These are phyloP conservation scores for Strigamia transsilvanica DNA, from an alignment of 2,888 invertebrate species.

Conservation along the genomic window DNA sequence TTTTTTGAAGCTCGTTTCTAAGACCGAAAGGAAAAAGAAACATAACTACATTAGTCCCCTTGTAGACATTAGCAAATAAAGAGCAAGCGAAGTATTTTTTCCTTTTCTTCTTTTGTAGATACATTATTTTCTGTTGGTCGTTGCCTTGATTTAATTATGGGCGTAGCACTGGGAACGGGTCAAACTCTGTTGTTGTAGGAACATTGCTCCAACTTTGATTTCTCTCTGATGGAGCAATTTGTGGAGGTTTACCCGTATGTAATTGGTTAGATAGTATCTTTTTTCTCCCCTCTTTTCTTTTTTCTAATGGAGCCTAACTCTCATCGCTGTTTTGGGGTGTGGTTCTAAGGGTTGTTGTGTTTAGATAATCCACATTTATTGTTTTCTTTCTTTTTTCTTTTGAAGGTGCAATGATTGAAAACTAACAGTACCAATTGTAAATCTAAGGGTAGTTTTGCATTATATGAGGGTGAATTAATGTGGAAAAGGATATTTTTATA, in stretches of 20 bases:
- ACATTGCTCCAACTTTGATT: conserved; percentile 36
- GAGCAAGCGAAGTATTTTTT: conserved; percentile 11
- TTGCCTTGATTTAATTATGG: conserved; percentile 37
- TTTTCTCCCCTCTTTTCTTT: not conserved
- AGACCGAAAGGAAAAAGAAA: conserved; percentile 9
- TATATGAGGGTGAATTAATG: not conserved
- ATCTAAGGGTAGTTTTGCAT: too few relatives aligned
- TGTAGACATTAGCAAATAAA: conserved; percentile 34
- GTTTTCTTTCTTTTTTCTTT: too few relatives aligned
- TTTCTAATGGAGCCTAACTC: not conserved
- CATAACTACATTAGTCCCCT: conserved; percentile 35
- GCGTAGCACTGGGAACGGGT: conserved; percentile 15
- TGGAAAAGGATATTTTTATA: not conserved
- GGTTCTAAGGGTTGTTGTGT: not conserved
- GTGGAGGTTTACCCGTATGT: conserved; percentile 38
- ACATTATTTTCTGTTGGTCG: not conserved
- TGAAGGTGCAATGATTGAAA: too few relatives aligned
- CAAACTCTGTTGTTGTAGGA: conserved; percentile 4
- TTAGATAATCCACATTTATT: too few relatives aligned
- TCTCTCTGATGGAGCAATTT: conserved; percentile 39
- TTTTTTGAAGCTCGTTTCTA: conserved; percentile 21
- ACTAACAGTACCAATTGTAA: too few relatives aligned
- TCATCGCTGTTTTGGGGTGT: not conserved
- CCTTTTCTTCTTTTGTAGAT: not conserved
- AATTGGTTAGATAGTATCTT: conserved; percentile 16